These are phyloP conservation scores for Schizaphis graminum DNA, from an alignment of 2,888 invertebrate species.

Conservation along the genomic window DNA sequence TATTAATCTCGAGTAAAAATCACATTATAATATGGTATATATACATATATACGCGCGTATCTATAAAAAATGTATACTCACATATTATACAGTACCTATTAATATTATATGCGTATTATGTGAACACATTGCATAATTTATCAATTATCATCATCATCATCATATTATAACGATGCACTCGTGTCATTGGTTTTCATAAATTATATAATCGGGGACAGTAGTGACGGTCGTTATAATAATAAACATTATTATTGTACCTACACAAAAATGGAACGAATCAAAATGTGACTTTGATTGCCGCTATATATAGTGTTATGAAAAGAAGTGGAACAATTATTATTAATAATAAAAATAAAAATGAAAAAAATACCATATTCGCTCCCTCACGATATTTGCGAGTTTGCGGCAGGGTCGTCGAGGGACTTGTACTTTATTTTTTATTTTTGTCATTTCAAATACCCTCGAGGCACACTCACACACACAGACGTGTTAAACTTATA, in stretches of 20 bases:
- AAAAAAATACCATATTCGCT: not conserved
- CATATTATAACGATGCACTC: not conserved
- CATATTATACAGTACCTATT: not conserved
- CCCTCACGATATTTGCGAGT: not conserved
- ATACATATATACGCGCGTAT: not conserved
- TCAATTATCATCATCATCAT: not conserved
- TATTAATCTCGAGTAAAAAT: conserved; percentile 37
- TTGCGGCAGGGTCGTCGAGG: not conserved
- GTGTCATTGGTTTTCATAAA: not conserved
- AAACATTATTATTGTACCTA: conserved; percentile 7
- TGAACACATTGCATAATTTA: not conserved
- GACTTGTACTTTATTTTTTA: not conserved
- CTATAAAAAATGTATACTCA: not conserved
- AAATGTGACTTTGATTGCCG: conserved; percentile 39
- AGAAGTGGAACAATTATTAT: not conserved
- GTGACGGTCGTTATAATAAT: conserved; percentile 10
- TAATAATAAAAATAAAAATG: not conserved
- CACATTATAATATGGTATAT: not conserved
- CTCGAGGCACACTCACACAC: not conserved
- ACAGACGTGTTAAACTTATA: not conserved
- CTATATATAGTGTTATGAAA: not conserved
- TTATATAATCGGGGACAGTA: not conserved
- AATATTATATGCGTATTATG: not conserved
- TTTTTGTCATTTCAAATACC: conserved; percentile 19
- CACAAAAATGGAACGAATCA: conserved; percentile 6